Evolutionary conservation across 1,140 invertebrate genomes (phyloP).

Genomic region (Anoplolepis gracilipes): DNA sequence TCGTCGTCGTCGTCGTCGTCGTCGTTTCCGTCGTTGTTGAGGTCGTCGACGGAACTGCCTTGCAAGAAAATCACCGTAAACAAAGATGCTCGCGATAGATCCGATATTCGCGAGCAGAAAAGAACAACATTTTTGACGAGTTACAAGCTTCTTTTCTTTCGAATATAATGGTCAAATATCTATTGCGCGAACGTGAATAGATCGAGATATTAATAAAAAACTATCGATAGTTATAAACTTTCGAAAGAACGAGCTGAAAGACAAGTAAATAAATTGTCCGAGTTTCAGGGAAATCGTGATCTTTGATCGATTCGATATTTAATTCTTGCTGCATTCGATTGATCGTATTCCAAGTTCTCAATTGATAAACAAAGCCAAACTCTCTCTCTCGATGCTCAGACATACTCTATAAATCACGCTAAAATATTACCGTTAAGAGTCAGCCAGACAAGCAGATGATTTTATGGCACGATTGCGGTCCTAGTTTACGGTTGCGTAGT

Average conservation of each 20-base stretch:
- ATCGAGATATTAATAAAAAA: slow-evolving; percentile 27
- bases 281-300: not conserved
- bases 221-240: slow-evolving; percentile 38
- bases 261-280: not conserved
- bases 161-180: not conserved
- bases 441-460: not conserved
- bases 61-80: slow-evolving; percentile 70
- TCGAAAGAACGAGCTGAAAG: not conserved
- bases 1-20: slow-evolving; percentile 69
- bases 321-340: not conserved
- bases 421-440: slow-evolving; percentile 35
- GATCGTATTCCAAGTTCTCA: not conserved
- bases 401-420: slow-evolving; percentile 1
- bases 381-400: not conserved
- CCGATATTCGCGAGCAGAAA: slow-evolving; percentile 31
- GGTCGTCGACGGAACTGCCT: slow-evolving; percentile 37
- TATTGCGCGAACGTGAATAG: not conserved
- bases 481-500: not conserved
- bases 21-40: slow-evolving; percentile 67
- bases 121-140: slow-evolving; percentile 7
- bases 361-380: not conserved
- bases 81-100: slow-evolving; percentile 48
- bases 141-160: slow-evolving; percentile 25
- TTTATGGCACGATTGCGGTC: not conserved
- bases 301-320: slow-evolving; percentile 9